A percentile compares a stretch with the other conserved stretches of the same genome.
Conservation (phyloP, 2,113 vertebrate genomes). For the Prunella fulvescens region DNA sequence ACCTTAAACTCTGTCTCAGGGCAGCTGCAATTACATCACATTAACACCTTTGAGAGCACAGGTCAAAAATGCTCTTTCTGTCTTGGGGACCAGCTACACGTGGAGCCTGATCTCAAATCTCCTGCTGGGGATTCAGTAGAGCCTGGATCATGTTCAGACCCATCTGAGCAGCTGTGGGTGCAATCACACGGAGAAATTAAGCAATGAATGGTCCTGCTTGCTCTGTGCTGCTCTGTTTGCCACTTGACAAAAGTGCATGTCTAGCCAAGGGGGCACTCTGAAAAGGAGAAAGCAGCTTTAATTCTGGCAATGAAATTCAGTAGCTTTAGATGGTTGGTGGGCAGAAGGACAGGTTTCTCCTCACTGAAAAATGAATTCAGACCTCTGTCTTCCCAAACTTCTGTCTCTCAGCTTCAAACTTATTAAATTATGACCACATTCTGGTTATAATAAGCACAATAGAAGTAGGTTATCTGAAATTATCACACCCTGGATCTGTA, state of each 20-base stretch:
- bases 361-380: not conserved
- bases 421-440: not conserved
- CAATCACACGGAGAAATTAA: not conserved
- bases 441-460: not conserved
- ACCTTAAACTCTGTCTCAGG: not conserved
- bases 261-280: not conserved
- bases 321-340: not conserved
- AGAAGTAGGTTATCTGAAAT: not conserved
- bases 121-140: not conserved
- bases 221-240: not conserved
- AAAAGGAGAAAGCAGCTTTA: not conserved
- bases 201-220: not conserved
- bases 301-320: not conserved
- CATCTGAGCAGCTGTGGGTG: not conserved
- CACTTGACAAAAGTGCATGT: not conserved
- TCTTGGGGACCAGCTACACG: not conserved
- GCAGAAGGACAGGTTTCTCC: not conserved
- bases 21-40: constrained; percentile 36
- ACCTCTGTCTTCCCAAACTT: not conserved
- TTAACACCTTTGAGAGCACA: constrained; percentile 26
- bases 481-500: not conserved
- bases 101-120: not conserved
- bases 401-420: not conserved
- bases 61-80: not conserved
- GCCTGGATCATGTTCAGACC: not conserved